These are phyloP conservation scores for Cydia amplana DNA, from an alignment of 1,140 invertebrate species.

Conservation along the genomic window DNA sequence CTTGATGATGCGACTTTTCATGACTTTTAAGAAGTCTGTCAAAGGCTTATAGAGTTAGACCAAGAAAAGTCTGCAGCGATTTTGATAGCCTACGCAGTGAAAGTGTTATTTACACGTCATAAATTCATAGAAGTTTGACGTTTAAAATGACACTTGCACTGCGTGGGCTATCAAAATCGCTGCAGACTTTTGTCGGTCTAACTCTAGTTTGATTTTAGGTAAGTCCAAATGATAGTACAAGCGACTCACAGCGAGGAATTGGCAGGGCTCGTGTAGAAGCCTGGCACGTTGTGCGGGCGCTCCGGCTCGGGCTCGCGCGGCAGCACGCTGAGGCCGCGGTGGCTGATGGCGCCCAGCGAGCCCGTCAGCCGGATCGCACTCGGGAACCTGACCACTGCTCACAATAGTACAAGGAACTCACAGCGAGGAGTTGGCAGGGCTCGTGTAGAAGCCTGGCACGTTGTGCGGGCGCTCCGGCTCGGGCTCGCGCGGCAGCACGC, in stretches of 20 bases:
- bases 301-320: slow-evolving; percentile 52
- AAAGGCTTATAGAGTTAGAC: no score
- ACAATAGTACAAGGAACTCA: slow-evolving; percentile 40
- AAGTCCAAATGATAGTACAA: no score
- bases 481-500: slow-evolving; percentile 50
- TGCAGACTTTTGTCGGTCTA: no score
- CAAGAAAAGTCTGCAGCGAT: no score
- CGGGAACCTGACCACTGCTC: slow-evolving; percentile 51
- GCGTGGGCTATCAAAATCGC: no score
- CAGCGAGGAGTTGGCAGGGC: slow-evolving; percentile 52
- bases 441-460: slow-evolving; percentile 70
- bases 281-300: slow-evolving; percentile 71
- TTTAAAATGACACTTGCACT: no score
- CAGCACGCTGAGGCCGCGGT: slow-evolving; percentile 52
- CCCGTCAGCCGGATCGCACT: slow-evolving; percentile 61
- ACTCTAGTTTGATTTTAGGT: no score
- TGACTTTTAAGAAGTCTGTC: no score
- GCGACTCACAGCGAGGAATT: slow-evolving; percentile 56
- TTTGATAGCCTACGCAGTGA: no score
- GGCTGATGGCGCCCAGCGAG: slow-evolving; percentile 67
- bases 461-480: slow-evolving; percentile 61
- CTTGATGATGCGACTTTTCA: no score
- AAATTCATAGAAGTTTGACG: no score
- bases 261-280: slow-evolving; percentile 60
- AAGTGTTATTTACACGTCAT: no score